Evolutionary conservation across 92 coral and sea anemone species (phyloP).

Genomic region (Plumapathes pennacea): DNA sequence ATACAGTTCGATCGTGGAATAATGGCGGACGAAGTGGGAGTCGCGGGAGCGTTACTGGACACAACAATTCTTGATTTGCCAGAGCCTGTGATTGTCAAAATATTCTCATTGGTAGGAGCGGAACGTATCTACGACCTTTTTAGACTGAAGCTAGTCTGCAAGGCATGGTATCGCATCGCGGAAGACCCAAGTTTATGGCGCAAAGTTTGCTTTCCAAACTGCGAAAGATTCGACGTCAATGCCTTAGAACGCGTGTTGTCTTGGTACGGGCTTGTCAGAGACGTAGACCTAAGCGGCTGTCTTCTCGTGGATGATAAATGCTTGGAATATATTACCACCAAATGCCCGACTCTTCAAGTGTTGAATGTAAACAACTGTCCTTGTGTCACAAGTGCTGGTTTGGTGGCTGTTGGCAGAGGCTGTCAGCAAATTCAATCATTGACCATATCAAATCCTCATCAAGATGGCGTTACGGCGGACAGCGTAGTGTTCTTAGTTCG

Average conservation of each 20-base stretch:
- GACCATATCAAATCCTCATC: constrained; percentile 7
- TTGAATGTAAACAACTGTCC: no score
- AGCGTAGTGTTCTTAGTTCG: no score
- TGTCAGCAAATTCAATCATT: constrained; percentile 28
- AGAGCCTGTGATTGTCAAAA: constrained; percentile 51
- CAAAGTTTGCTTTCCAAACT: constrained; percentile 44
- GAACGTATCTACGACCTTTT: constrained; percentile 61
- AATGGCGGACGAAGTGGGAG: constrained; percentile 16
- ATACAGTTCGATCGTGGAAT: no score
- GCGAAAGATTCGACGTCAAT: constrained; percentile 32
- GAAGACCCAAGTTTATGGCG: constrained; percentile 74
- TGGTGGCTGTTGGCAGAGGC: constrained; percentile 15
- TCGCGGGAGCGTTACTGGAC: no score
- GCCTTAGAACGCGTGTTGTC: constrained; percentile 39
- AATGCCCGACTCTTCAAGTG: constrained; percentile 45
- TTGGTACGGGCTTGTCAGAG: constrained; percentile 48
- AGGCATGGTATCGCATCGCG: constrained; percentile 55
- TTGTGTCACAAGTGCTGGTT: constrained; percentile 43
- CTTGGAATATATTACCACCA: constrained; percentile 37
- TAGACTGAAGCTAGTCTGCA: constrained; percentile 57
- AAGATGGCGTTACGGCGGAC: no score
- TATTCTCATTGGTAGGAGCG: constrained; percentile 45
- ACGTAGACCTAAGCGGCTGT: constrained; percentile 52
- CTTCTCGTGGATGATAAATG: constrained; percentile 51
- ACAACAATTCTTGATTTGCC: constrained; percentile 43